phyloP scores from a whole-genome alignment of 2,113 vertebrate genomes.

The Pungitius pungitius region DNA sequence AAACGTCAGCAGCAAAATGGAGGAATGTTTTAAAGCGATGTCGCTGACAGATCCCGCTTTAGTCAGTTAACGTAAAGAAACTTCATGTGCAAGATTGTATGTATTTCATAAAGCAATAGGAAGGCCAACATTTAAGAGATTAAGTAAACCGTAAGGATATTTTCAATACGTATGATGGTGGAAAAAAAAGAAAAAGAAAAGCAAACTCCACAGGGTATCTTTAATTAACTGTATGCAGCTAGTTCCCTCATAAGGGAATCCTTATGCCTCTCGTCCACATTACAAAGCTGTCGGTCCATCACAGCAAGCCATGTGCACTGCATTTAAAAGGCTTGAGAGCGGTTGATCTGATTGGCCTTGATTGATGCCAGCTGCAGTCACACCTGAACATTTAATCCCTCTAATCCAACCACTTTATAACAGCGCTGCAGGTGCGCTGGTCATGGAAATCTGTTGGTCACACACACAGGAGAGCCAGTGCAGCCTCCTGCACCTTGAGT shows the following conservation, averaged over 20 bases:
- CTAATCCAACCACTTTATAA: constrained; percentile 56
- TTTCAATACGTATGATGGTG: neutral
- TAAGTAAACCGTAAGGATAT: neutral
- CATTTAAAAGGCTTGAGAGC: constrained; percentile 42
- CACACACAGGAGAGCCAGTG: constrained; percentile 29
- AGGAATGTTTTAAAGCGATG: neutral
- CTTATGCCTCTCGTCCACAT: constrained; percentile 20
- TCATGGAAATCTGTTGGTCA: constrained; percentile 42
- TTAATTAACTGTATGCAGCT: constrained; percentile 26
- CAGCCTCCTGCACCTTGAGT: constrained; percentile 38
- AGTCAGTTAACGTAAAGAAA: neutral
- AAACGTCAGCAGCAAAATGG: too few relatives aligned
- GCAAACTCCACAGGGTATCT: constrained; percentile 14
- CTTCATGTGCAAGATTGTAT: neutral
- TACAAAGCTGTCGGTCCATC: constrained; percentile 26
- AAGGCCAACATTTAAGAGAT: neutral
- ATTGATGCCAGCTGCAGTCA: constrained; percentile 60
- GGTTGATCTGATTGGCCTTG: constrained; percentile 49
- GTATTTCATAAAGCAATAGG: neutral
- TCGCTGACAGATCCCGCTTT: neutral
- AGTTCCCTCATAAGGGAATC: constrained; percentile 11
- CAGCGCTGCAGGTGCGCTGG: constrained; percentile 54
- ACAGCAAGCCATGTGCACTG: constrained; percentile 29
- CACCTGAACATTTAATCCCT: constrained; percentile 59
- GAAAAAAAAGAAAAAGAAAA: neutral